These are phyloP conservation scores for Mormyrus hasselquistii DNA, from an alignment of 2,797 vertebrate species.

Conservation along the genomic window DNA sequence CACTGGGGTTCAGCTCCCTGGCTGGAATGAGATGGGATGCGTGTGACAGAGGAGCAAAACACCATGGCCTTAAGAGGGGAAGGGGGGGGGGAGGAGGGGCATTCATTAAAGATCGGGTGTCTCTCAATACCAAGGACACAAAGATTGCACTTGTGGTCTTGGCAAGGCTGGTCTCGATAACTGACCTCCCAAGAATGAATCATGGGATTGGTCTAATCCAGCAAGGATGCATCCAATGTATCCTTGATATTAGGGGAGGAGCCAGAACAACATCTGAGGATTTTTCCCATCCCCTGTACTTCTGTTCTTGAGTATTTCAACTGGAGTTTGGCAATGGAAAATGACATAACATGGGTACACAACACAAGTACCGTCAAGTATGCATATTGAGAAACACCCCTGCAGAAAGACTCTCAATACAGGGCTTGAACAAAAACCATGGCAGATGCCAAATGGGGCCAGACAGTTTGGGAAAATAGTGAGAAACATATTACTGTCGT, in stretches of 20 bases:
- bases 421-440: neutral
- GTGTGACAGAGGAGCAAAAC: neutral
- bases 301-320: neutral
- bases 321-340: neutral
- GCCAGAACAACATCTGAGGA: neutral
- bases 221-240: neutral
- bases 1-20: slow-evolving; percentile 84
- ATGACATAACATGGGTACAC: neutral
- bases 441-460: neutral
- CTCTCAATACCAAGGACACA: neutral
- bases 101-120: neutral
- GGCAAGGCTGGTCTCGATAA: neutral
- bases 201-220: neutral
- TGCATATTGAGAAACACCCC: neutral
- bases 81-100: neutral
- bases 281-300: neutral
- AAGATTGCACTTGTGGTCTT: neutral
- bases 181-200: neutral
- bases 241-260: neutral
- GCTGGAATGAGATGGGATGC: slow-evolving; percentile 55
- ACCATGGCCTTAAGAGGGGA: neutral
- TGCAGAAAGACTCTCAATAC: neutral
- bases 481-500: neutral
- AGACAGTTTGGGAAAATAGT: neutral
- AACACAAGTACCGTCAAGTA: neutral